Percentiles rank a stretch among this genome's conserved stretches.
Evolutionary conservation across 2,113 vertebrate genomes (phyloP).

Genomic region (Herpailurus yagouaroundi): DNA sequence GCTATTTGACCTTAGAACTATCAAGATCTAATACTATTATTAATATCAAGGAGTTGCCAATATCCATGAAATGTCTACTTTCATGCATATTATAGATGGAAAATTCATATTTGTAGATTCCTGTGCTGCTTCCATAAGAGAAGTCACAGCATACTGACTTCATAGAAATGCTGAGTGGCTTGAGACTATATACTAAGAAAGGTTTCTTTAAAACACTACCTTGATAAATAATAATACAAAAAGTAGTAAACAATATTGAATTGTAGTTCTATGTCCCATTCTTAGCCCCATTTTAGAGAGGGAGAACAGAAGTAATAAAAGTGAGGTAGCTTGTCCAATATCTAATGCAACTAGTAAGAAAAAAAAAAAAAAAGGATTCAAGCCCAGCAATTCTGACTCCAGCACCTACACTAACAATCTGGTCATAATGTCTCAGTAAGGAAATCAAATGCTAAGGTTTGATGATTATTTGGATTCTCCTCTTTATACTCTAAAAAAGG

Average conservation of each 20-base stretch:
- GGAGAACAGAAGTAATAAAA: neutral
- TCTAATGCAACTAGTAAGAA: neutral
- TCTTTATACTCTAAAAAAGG: neutral
- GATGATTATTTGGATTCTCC: neutral
- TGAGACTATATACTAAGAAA: conserved; percentile 50
- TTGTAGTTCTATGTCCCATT: neutral
- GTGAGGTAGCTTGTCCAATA: neutral
- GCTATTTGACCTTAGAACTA: conserved; percentile 82
- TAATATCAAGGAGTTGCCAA: conserved; percentile 77
- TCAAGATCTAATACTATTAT: conserved; percentile 78
- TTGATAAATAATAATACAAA: neutral
- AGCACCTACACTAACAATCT: neutral
- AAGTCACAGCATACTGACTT: conserved; percentile 55
- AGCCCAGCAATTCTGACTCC: neutral
- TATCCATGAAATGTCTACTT: conserved; percentile 68
- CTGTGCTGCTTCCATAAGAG: conserved; percentile 50
- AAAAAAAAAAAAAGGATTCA: neutral
- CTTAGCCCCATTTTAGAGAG: neutral
- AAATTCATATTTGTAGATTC: conserved; percentile 72
- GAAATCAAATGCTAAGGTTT: neutral
- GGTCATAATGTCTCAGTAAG: neutral
- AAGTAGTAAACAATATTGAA: neutral
- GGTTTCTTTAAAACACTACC: neutral
- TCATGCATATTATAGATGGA: conserved; percentile 76
- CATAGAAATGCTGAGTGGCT: conserved; percentile 72